These are phyloP conservation scores for Phrynosoma blainvillii DNA, from an alignment of 2,113 vertebrate species.

Conservation along the genomic window DNA sequence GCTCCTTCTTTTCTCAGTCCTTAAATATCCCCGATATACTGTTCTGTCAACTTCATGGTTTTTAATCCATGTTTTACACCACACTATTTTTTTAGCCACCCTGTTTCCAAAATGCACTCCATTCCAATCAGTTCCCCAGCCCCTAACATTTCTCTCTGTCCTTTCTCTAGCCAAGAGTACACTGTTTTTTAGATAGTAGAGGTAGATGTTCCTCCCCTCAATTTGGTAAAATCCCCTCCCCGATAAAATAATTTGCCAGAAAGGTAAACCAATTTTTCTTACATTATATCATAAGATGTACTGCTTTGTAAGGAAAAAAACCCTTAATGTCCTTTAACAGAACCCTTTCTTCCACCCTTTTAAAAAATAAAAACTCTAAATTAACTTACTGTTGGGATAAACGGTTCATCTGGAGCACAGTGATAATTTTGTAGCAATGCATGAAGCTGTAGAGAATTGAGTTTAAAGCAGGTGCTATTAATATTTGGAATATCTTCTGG, in stretches of 20 bases:
- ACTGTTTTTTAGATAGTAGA: not conserved
- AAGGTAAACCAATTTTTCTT: not conserved
- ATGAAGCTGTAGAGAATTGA: slow-evolving; percentile 96
- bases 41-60: not conserved
- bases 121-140: not conserved
- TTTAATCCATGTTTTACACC: not conserved
- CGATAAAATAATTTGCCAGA: too few species aligned
- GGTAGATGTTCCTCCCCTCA: not conserved
- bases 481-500: slow-evolving; percentile 92
- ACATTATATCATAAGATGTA: not conserved
- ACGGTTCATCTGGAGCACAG: slow-evolving; percentile 96
- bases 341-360: not conserved
- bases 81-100: not conserved
- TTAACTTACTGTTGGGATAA: slow-evolving; percentile 90
- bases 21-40: not conserved
- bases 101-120: too few species aligned
- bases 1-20: not conserved
- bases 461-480: slow-evolving; percentile 97
- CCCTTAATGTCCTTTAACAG: not conserved
- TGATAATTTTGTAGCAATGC: slow-evolving; percentile 96
- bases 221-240: not conserved
- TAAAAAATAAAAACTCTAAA: not conserved
- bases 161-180: not conserved
- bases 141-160: not conserved
- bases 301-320: not conserved